Conservation (phyloP, 2,888 invertebrate genomes). For the Ecdyonurus torrentis region DNA sequence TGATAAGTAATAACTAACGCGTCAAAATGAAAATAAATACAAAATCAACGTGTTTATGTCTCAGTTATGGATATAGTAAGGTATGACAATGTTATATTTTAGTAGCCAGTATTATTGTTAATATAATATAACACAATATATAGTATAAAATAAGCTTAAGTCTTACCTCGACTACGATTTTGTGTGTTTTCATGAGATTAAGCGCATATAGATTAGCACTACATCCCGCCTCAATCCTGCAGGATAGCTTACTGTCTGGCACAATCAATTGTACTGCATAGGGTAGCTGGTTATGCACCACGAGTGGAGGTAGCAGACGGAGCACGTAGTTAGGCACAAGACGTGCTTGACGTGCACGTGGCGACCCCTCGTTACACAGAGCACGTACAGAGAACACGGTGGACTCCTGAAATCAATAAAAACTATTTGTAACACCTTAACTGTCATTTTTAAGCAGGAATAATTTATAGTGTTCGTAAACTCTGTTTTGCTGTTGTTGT, state of each 20-base stretch:
- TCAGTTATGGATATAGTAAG: too few relatives aligned
- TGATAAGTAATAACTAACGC: too few relatives aligned
- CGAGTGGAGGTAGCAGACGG: constrained; percentile 52
- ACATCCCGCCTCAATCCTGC: constrained; percentile 54
- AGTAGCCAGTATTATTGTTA: too few relatives aligned
- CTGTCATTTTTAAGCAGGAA: too few relatives aligned
- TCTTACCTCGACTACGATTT: constrained; percentile 26
- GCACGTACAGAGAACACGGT: constrained; percentile 16
- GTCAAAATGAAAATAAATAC: too few relatives aligned
- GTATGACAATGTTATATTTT: too few relatives aligned
- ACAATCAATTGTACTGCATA: constrained; percentile 46
- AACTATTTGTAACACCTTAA: too few relatives aligned
- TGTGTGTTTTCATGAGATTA: constrained; percentile 39
- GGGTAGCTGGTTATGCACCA: constrained; percentile 59
- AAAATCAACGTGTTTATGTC: too few relatives aligned
- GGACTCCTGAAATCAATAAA: too few relatives aligned
- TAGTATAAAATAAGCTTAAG: background rate
- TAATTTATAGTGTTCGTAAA: too few relatives aligned
- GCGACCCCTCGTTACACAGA: constrained; percentile 34
- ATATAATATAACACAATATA: background rate
- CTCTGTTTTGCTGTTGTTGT: too few relatives aligned
- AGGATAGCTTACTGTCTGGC: constrained; percentile 29
- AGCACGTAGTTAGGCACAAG: constrained; percentile 53
- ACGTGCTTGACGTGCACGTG: constrained; percentile 14
- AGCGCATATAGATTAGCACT: constrained; percentile 49